These are phyloP conservation scores for Xerus rutilus DNA, from an alignment of 2,797 vertebrate species.

Conservation along the genomic window DNA sequence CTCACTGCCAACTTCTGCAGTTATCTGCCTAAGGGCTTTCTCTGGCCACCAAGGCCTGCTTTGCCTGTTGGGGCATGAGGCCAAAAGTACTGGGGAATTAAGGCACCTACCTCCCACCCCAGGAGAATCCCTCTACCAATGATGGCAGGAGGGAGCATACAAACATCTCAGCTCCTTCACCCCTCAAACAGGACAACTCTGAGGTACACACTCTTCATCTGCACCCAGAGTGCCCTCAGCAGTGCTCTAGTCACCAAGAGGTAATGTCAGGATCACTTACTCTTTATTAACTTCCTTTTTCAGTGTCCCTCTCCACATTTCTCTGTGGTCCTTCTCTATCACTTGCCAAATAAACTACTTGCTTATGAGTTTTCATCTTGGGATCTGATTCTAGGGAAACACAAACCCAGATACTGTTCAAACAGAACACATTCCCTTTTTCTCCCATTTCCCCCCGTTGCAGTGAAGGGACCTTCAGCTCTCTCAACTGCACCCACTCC, in stretches of 20 bases:
- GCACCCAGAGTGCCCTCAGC: neutral
- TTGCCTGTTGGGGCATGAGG: neutral
- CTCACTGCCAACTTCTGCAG: conserved; percentile 18
- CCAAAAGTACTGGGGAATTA: conserved; percentile 38
- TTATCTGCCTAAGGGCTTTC: conserved; percentile 71
- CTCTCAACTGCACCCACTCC: neutral
- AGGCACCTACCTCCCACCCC: neutral
- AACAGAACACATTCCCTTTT: neutral
- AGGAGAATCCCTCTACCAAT: neutral
- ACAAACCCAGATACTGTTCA: neutral
- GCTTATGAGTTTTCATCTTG: conserved; percentile 1
- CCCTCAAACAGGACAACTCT: neutral
- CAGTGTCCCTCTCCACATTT: neutral
- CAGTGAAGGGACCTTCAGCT: neutral
- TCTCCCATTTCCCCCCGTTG: neutral
- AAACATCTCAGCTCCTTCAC: neutral
- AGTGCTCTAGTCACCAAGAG: neutral
- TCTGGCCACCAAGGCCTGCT: conserved; percentile 54
- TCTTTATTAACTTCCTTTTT: conserved; percentile 4
- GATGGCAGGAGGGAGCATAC: neutral
- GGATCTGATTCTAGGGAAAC: conserved; percentile 43
- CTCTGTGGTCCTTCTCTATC: neutral
- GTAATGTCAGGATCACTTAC: neutral
- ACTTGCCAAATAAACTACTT: conserved; percentile 50
- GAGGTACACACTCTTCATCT: neutral